Conservation (phyloP, 2,113 vertebrate species). For the Semicossyphus pulcher region DNA sequence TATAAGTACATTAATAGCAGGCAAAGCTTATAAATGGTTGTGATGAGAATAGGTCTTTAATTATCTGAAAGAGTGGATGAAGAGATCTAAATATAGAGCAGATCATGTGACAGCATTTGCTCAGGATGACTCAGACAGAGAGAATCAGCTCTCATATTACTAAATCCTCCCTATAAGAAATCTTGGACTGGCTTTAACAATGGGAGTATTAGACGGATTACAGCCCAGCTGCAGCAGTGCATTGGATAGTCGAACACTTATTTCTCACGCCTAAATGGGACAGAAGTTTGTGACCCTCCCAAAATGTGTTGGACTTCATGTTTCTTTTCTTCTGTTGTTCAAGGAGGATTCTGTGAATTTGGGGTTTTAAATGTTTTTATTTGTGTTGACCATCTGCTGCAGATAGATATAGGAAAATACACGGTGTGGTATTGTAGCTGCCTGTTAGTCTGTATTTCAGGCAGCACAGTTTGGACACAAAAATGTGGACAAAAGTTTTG, state of each 20-base stretch:
- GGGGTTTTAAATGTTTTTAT: not conserved
- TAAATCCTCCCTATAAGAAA: not conserved
- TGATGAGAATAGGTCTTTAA: constrained; percentile 2
- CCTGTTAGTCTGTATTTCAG: not conserved
- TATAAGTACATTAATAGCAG: not conserved
- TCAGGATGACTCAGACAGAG: constrained; percentile 53
- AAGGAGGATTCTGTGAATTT: not conserved
- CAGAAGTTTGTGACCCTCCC: not conserved
- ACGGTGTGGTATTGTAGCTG: too few species aligned
- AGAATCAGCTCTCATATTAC: constrained; percentile 16
- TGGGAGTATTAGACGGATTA: not conserved
- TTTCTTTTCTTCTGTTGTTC: not conserved
- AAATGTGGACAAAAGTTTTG: too few species aligned
- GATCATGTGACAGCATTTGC: constrained; percentile 41
- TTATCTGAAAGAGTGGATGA: constrained; percentile 9
- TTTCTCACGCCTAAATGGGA: not conserved
- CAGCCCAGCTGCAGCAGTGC: not conserved
- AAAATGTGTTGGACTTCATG: not conserved
- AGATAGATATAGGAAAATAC: too few species aligned
- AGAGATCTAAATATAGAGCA: constrained; percentile 50
- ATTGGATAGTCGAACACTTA: not conserved
- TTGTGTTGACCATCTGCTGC: not conserved
- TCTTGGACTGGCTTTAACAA: not conserved
- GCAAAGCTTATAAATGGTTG: not conserved
- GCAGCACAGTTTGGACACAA: too few species aligned